These are phyloP conservation scores for Mycteria americana DNA, from an alignment of 2,797 vertebrate genomes.

Conservation along the genomic window DNA sequence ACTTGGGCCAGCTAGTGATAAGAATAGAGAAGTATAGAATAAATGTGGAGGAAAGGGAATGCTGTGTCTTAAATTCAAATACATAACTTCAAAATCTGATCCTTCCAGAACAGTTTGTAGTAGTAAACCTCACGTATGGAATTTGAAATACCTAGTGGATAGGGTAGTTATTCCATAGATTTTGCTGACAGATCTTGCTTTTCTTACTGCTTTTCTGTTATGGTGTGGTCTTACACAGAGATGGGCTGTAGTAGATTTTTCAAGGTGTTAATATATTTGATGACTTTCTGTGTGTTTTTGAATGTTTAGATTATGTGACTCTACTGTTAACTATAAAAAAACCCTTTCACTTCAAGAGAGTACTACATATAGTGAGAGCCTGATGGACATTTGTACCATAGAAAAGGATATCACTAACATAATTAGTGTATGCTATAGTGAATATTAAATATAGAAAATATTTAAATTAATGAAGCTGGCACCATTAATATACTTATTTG, in stretches of 20 bases:
- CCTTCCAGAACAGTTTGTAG: not conserved
- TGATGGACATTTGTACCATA: not conserved
- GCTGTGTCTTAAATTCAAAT: not conserved
- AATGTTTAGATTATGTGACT: not conserved
- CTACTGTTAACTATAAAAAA: not conserved
- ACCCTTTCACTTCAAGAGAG: not conserved
- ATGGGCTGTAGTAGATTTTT: not conserved
- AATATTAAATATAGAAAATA: not conserved
- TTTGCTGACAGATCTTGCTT: not conserved
- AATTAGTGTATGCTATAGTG: not conserved
- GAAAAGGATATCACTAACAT: not conserved
- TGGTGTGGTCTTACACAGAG: not conserved
- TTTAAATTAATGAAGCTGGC: not conserved
- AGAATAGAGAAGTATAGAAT: not conserved
- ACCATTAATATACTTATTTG: not conserved
- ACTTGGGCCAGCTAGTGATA: not conserved
- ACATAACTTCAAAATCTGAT: not conserved
- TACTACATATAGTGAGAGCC: not conserved
- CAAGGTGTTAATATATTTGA: not conserved
- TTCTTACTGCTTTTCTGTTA: not conserved
- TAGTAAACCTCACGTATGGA: not conserved
- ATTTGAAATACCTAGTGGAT: not conserved
- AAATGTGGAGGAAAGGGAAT: not conserved
- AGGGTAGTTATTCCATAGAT: not conserved
- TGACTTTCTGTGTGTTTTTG: not conserved